Evolutionary conservation across 2,888 invertebrate species (phyloP).

Genomic region (Lithophane socia): DNA sequence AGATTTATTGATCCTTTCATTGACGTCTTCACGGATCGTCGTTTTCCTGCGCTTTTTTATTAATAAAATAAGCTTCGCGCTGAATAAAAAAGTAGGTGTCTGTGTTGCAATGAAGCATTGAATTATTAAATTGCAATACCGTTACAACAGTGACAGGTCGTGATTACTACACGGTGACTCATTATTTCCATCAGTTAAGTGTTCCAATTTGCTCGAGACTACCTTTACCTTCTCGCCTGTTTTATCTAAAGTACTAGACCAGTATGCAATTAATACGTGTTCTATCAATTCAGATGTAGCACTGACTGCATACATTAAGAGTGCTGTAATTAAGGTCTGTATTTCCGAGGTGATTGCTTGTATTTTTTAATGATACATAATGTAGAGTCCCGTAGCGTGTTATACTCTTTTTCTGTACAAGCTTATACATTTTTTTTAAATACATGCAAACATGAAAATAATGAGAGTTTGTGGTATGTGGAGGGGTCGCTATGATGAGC

Average conservation of each 20-base stretch:
- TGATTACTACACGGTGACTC: constrained; percentile 54
- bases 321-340: constrained; percentile 47
- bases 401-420: constrained; percentile 16
- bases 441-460: constrained; percentile 34
- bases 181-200: constrained; percentile 55
- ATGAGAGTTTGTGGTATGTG: constrained; percentile 55
- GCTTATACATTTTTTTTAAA: constrained; percentile 2
- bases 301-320: constrained; percentile 53
- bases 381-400: constrained; percentile 30
- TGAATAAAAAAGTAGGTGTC: neutral
- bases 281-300: constrained; percentile 58
- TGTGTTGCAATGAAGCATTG: constrained; percentile 6
- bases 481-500: constrained; percentile 54
- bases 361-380: constrained; percentile 33
- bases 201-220: constrained; percentile 55
- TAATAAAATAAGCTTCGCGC: neutral
- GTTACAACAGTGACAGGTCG: constrained; percentile 51
- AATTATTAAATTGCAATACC: constrained; percentile 51
- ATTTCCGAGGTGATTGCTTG: constrained; percentile 47
- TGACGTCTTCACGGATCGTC: neutral
- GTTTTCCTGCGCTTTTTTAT: neutral
- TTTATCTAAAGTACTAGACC: constrained; percentile 58
- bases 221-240: constrained; percentile 42
- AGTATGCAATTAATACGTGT: constrained; percentile 64
- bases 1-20: neutral